Conservation (phyloP, 2,888 invertebrate species). For the Bombylius discolor region DNA sequence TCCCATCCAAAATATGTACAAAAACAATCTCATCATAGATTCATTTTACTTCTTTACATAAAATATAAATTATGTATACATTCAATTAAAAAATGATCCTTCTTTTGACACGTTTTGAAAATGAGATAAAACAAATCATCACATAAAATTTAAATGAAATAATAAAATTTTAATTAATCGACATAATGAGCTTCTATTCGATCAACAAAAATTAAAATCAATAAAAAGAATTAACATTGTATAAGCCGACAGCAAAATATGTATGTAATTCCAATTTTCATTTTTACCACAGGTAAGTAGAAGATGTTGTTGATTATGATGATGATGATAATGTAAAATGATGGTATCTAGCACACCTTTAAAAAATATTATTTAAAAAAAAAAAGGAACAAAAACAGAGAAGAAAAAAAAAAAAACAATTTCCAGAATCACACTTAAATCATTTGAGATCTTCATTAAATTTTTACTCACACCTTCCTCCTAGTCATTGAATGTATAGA, state of each 20-base stretch:
- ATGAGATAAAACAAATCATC: too few species aligned
- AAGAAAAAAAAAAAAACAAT: not conserved
- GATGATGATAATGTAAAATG: not conserved
- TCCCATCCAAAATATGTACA: too few species aligned
- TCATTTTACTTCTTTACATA: too few species aligned
- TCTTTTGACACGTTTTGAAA: not conserved
- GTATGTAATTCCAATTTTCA: not conserved
- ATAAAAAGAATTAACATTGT: not conserved
- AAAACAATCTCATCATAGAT: too few species aligned
- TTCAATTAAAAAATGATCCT: not conserved
- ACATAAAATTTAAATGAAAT: not conserved
- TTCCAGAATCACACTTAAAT: not conserved
- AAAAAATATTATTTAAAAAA: not conserved
- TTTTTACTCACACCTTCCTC: constrained; percentile 6
- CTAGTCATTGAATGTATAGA: not conserved
- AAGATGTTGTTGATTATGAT: not conserved
- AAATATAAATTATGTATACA: too few species aligned
- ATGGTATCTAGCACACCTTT: not conserved
- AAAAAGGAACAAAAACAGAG: not conserved
- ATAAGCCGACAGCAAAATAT: too few species aligned
- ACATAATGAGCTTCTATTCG: not conserved
- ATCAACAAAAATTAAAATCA: not conserved
- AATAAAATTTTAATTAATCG: not conserved
- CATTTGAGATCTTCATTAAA: constrained; percentile 9
- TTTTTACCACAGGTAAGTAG: too few species aligned